Evolutionary conservation across 2,888 invertebrate genomes (phyloP).

Genomic region (Meteorus cinctellus): DNA sequence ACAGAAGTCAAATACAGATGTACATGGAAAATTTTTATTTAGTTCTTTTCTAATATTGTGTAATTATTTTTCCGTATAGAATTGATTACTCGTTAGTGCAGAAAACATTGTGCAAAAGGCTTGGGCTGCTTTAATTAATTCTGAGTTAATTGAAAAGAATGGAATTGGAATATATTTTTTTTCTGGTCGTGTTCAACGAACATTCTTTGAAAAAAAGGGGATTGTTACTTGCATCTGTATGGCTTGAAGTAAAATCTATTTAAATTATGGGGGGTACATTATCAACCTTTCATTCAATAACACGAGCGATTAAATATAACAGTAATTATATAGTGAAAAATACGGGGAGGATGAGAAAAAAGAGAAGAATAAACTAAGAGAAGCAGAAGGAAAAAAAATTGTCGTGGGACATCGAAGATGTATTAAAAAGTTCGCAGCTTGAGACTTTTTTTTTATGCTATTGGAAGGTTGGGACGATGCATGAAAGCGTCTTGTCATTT

Average conservation of each 20-base stretch:
- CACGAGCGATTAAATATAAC: conserved; percentile 11
- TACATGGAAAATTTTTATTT: too few relatives aligned
- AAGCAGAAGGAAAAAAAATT: neutral
- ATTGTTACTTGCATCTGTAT: neutral
- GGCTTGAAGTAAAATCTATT: neutral
- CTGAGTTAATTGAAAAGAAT: too few relatives aligned
- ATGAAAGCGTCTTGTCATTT: neutral
- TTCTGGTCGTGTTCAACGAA: neutral
- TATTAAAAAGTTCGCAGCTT: neutral
- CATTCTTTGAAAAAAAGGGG: neutral
- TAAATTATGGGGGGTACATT: conserved; percentile 20
- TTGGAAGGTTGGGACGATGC: too few relatives aligned
- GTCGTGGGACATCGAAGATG: too few relatives aligned
- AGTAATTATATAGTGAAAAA: conserved; percentile 16
- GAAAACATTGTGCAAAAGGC: too few relatives aligned
- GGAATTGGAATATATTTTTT: neutral
- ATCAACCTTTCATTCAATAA: neutral
- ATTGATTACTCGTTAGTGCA: too few relatives aligned
- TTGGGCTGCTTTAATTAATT: too few relatives aligned
- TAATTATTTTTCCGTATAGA: too few relatives aligned
- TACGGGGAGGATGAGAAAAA: neutral
- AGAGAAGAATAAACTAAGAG: neutral
- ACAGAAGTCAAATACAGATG: too few relatives aligned
- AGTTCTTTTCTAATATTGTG: too few relatives aligned
- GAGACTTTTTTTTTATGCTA: neutral